These are phyloP conservation scores for Oncopeltus fasciatus DNA, from an alignment of 1,140 invertebrate genomes.

Conservation along the genomic window DNA sequence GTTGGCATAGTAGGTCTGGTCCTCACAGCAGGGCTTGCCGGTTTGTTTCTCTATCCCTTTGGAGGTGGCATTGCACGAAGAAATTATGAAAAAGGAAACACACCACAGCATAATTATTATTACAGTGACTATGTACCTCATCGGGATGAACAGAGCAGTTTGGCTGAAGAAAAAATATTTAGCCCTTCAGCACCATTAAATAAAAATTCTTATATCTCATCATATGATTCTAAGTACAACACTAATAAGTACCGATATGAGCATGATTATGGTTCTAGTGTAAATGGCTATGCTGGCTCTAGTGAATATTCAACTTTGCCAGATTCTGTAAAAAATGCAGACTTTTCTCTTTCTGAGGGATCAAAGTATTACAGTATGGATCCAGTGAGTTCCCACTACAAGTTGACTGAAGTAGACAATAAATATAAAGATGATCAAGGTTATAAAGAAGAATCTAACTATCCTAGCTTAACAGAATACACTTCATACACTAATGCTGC, in stretches of 20 bases:
- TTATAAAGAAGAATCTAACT: not conserved
- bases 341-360: conserved; percentile 9
- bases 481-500: conserved; percentile 22
- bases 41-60: conserved; percentile 57
- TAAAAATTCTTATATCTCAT: conserved; percentile 21
- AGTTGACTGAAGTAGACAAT: not conserved
- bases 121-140: conserved; percentile 23
- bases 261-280: conserved; percentile 16
- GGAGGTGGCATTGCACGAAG: conserved; percentile 39
- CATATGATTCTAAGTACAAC: conserved; percentile 43
- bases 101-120: conserved; percentile 21
- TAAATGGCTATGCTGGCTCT: conserved; percentile 18
- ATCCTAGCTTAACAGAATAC: conserved; percentile 19
- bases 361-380: conserved; percentile 19
- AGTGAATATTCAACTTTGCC: conserved; percentile 19
- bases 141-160: conserved; percentile 25
- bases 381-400: conserved; percentile 15
- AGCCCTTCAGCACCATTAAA: conserved; percentile 46
- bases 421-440: not conserved
- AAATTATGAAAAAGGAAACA: conserved; percentile 26
- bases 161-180: conserved; percentile 56
- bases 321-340: conserved; percentile 18
- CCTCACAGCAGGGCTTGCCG: conserved; percentile 51
- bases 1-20: conserved; percentile 57
- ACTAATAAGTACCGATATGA: conserved; percentile 20